These are phyloP conservation scores for Ramphastos sulfuratus DNA, from an alignment of 2,113 vertebrate genomes.

Conservation along the genomic window DNA sequence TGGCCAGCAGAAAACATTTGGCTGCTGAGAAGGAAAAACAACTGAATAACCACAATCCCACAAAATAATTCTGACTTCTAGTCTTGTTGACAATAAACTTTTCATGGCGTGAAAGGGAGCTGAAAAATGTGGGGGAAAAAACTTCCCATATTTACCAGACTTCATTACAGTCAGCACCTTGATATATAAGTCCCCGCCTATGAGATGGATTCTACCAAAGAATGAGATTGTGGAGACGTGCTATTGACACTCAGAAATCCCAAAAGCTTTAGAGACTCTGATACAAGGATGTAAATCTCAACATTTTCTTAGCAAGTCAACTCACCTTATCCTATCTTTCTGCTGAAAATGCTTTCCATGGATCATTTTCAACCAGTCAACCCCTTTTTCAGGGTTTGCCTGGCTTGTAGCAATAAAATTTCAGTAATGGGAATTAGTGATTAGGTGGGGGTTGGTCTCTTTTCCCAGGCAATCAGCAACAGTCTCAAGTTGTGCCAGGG, in stretches of 20 bases:
- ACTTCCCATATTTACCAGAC: neutral
- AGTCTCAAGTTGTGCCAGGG: no score
- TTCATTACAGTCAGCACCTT: neutral
- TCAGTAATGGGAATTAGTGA: no score
- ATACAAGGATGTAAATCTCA: neutral
- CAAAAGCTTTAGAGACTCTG: neutral
- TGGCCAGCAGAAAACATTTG: neutral
- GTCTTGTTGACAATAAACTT: neutral
- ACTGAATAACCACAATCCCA: no score
- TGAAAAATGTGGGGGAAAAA: neutral
- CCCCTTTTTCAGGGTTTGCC: neutral
- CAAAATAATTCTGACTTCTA: neutral
- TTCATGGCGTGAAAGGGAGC: neutral
- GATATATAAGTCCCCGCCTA: neutral
- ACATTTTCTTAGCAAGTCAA: neutral
- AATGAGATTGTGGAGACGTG: neutral
- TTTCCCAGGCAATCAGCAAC: no score
- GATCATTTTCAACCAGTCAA: neutral
- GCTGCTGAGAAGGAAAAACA: neutral
- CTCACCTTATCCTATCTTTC: neutral
- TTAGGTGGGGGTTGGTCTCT: no score
- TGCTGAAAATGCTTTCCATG: neutral
- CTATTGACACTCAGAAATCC: neutral
- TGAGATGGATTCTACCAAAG: neutral
- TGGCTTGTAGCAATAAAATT: neutral